phyloP scores from a whole-genome alignment of 92 coral and sea anemone species.

The Parazoanthus atlanticus region DNA sequence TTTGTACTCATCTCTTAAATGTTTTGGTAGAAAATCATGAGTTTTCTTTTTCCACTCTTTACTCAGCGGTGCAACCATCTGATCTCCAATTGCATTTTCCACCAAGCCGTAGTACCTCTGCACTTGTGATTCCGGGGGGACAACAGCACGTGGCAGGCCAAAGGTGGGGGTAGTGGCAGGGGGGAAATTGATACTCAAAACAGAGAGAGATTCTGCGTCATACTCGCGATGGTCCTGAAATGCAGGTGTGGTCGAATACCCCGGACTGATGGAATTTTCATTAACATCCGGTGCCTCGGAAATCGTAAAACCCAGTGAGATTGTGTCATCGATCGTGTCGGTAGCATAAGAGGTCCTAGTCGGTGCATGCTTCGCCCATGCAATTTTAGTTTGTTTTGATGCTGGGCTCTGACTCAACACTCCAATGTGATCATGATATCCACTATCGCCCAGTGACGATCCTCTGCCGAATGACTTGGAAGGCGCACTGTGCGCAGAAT shows the following conservation, averaged over 20 bases:
- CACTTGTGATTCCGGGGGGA: slow-evolving; percentile 76
- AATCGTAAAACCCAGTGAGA: slow-evolving; percentile 53
- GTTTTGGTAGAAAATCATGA: slow-evolving; percentile 73
- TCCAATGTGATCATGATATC: slow-evolving; percentile 55
- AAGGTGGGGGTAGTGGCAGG: slow-evolving; percentile 90
- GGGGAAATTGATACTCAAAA: slow-evolving; percentile 76
- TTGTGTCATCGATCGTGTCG: slow-evolving; percentile 51
- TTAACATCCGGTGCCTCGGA: slow-evolving; percentile 36
- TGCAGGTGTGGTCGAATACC: not conserved
- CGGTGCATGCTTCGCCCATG: slow-evolving; percentile 64
- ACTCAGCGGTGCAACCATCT: slow-evolving; percentile 88
- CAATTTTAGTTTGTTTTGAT: slow-evolving; percentile 62
- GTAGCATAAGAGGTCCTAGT: slow-evolving; percentile 15
- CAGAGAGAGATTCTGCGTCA: slow-evolving; percentile 79
- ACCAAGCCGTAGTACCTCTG: slow-evolving; percentile 78
- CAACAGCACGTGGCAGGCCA: slow-evolving; percentile 83
- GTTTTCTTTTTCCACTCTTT: slow-evolving; percentile 82
- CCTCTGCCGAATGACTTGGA: slow-evolving; percentile 30
- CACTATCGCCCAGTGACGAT: slow-evolving; percentile 56
- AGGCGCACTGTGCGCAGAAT: slow-evolving; percentile 66
- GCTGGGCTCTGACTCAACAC: slow-evolving; percentile 54
- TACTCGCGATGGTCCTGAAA: slow-evolving; percentile 58
- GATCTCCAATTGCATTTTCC: slow-evolving; percentile 70
- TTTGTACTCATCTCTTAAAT: slow-evolving; percentile 59
- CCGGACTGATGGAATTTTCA: slow-evolving; percentile 28